phyloP scores from a whole-genome alignment of 2,888 invertebrate genomes.

The Lasioglossum morio region DNA sequence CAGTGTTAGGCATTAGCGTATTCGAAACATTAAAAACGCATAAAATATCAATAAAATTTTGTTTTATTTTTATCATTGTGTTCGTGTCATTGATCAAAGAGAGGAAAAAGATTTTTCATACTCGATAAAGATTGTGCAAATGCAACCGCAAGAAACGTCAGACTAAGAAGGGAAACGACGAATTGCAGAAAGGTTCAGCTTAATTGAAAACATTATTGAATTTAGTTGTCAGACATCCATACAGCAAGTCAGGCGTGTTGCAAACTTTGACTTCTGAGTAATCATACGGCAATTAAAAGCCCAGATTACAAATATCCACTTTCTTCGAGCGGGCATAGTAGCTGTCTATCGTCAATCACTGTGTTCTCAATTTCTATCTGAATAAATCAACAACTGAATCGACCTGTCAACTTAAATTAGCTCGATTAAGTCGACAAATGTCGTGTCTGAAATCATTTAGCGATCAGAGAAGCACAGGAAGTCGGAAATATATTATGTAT shows the following conservation, averaged over 20 bases:
- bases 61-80: neutral
- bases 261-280: conserved; percentile 12
- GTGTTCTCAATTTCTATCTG: conserved; percentile 39
- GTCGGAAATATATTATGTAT: neutral
- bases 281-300: neutral
- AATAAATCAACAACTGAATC: conserved; percentile 41
- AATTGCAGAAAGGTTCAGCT: neutral
- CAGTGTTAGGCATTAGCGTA: neutral
- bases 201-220: conserved; percentile 1
- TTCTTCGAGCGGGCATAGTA: neutral
- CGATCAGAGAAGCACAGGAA: conserved; percentile 13
- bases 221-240: neutral
- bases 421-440: conserved; percentile 6
- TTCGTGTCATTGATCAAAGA: neutral
- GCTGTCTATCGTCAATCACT: conserved; percentile 26
- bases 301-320: neutral
- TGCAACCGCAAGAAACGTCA: neutral
- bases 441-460: conserved; percentile 21
- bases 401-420: conserved; percentile 52
- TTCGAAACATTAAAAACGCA: neutral
- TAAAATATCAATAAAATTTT: neutral
- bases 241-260: neutral
- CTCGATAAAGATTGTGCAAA: neutral
- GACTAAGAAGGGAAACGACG: neutral
- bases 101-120: neutral